A percentile compares a stretch with the other conserved stretches of the same genome.
Conservation (phyloP, 2,113 vertebrate genomes). For the Machaerirhynchus nigripectus region DNA sequence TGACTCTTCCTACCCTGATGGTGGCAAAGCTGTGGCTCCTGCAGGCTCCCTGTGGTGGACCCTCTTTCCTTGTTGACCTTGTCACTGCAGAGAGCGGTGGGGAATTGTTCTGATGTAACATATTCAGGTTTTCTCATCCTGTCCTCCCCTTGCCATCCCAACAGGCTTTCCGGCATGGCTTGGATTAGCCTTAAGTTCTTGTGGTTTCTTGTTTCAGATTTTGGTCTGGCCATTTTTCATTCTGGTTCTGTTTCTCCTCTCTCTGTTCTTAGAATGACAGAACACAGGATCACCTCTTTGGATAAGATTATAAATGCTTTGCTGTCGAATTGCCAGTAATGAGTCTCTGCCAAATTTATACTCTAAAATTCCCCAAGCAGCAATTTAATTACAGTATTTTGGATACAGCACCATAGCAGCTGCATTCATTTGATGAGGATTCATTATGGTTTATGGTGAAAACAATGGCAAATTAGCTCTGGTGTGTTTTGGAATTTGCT, state of each 20-base stretch:
- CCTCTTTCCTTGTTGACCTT: neutral
- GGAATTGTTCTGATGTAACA: neutral
- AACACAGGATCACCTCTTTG: constrained; percentile 42
- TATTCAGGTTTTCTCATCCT: neutral
- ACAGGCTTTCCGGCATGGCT: neutral
- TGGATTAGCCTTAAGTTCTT: constrained; percentile 25
- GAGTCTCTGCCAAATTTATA: constrained; percentile 44
- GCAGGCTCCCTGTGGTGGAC: neutral
- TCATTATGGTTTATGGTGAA: constrained; percentile 43
- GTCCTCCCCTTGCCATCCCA: neutral
- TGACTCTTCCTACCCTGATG: neutral
- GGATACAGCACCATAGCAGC: constrained; percentile 51
- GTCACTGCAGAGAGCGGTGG: neutral
- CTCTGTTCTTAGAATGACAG: constrained; percentile 32
- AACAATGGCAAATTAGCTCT: constrained; percentile 55
- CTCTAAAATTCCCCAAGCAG: constrained; percentile 51
- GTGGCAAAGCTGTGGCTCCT: neutral
- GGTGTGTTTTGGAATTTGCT: constrained; percentile 44
- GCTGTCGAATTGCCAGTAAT: neutral
- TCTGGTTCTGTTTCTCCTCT: constrained; percentile 44
- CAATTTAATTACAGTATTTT: constrained; percentile 63
- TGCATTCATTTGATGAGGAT: constrained; percentile 47
- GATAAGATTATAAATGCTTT: constrained; percentile 33
- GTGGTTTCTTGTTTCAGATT: constrained; percentile 47
- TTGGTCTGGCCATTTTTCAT: constrained; percentile 29